Conservation (phyloP, 1,140 invertebrate genomes). For the Hormaphis cornu region DNA sequence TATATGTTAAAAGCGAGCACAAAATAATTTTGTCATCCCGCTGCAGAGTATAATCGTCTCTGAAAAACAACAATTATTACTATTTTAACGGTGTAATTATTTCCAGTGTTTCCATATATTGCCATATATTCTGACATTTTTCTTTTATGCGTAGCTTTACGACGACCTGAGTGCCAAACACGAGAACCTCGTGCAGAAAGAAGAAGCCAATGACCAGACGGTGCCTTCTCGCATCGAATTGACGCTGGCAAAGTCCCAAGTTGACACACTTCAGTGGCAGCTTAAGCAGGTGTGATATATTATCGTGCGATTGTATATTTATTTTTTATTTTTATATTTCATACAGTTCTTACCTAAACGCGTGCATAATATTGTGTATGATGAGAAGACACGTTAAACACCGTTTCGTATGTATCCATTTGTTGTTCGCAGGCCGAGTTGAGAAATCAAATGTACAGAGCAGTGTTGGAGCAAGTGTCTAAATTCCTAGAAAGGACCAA, state of each 20-base stretch:
- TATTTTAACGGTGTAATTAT: neutral
- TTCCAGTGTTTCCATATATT: neutral
- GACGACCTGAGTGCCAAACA: slow-evolving; percentile 46
- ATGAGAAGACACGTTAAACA: neutral
- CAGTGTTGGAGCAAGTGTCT: slow-evolving; percentile 65
- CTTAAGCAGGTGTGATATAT: slow-evolving; percentile 58
- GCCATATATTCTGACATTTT: neutral
- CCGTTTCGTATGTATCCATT: slow-evolving; percentile 22
- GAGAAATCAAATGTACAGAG: slow-evolving; percentile 67
- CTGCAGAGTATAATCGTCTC: neutral
- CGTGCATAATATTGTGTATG: neutral
- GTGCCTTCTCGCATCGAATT: slow-evolving; percentile 50
- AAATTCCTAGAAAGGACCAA: slow-evolving; percentile 62
- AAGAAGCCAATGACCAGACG: slow-evolving; percentile 36
- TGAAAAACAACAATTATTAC: neutral
- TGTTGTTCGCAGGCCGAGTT: slow-evolving; percentile 55
- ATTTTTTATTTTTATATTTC: neutral
- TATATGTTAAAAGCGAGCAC: too few species aligned
- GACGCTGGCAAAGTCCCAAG: slow-evolving; percentile 56
- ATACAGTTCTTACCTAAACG: neutral
- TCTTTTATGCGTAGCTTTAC: slow-evolving; percentile 44
- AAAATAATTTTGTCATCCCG: neutral
- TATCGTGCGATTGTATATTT: neutral
- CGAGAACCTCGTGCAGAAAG: slow-evolving; percentile 44
- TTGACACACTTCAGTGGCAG: slow-evolving; percentile 70